Conservation (phyloP, 1,140 invertebrate species). For the Papilio glaucus region DNA sequence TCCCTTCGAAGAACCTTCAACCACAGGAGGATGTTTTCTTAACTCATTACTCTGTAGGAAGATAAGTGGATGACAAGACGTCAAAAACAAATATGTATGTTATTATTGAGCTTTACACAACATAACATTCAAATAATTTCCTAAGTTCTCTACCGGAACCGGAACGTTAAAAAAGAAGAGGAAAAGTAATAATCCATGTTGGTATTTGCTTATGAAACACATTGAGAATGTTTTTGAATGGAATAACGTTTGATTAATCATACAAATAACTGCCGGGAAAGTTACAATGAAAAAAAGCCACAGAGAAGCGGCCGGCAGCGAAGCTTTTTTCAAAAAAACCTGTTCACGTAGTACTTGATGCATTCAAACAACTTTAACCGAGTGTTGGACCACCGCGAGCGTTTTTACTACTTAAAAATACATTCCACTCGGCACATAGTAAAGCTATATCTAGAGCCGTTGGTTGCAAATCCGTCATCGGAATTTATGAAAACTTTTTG, state of each 20-base stretch:
- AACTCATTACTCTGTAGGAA: slow-evolving; percentile 1
- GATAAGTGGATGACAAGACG: slow-evolving; percentile 21
- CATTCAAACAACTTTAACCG: slow-evolving; percentile 36
- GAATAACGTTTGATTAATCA: slow-evolving; percentile 22
- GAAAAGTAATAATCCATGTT: slow-evolving; percentile 7
- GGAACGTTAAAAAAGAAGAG: not conserved
- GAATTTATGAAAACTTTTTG: not conserved
- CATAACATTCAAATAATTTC: slow-evolving; percentile 8
- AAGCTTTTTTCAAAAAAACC: slow-evolving; percentile 31
- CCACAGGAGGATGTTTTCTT: slow-evolving; percentile 9
- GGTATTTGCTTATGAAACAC: slow-evolving; percentile 22
- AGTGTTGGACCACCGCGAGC: slow-evolving; percentile 29
- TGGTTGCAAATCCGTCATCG: slow-evolving; percentile 20
- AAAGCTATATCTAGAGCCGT: slow-evolving; percentile 26
- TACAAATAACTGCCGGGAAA: slow-evolving; percentile 32
- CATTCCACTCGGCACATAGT: slow-evolving; percentile 26
- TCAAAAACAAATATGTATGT: slow-evolving; percentile 14
- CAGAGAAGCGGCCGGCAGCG: slow-evolving; percentile 12
- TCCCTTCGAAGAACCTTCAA: not conserved
- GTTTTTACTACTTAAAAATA: slow-evolving; percentile 38
- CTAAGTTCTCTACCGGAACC: not conserved
- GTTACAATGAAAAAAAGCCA: slow-evolving; percentile 35
- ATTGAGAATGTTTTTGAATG: slow-evolving; percentile 29
- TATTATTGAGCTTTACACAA: not conserved
- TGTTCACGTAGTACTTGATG: slow-evolving; percentile 37